Base-by-base conservation (phyloP, 2,113 vertebrate genomes). In the Pelmatolapia mariae region DNA sequence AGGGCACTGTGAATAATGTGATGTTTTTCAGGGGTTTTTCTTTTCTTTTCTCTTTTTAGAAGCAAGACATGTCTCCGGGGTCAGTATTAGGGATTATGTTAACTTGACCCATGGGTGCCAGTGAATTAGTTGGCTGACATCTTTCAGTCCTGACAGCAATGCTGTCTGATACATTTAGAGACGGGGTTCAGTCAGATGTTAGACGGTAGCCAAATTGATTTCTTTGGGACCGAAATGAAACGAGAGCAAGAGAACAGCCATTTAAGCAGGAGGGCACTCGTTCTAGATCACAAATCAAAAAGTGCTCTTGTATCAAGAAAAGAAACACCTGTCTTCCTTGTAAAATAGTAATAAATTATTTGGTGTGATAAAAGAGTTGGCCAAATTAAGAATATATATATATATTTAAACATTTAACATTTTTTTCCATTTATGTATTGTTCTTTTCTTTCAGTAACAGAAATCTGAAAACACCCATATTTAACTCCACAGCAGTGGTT, bases 1-100 rank as follows among this genome's bases (percentile, higher is more conserved):
- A 47, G 43, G 24, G 16, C 15, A 47, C 24, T 78, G 24, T 78
- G 71, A 45, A 50, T 78, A 78, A 78, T 63, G 19, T n/a, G 53
- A 84, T 19, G n/a, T 52, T 16, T 50, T 26, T 18, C 11, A 1
- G 13, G 0, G 10, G 15, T 0, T 8, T 2, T 10, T 19, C 1
- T 5, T 5, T 4, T 12, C 4, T 11, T 11, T 22, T n/a, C n/a
- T n/a, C n/a, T 38, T 79, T 47, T 5, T 18, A 47, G 24, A 76
- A 50, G 11, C 38, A 80, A 82, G 13, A 33, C 54, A 40, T 66
- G n/a, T 22, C 19, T 31, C 38, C 7, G 18, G 63, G 8, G 11
- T 79, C 6, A 10, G 38, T 50, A 56, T 76, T 80, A 6, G 38
- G 18, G 57, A 86, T 71, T 45, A 73, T 71, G 45, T 73, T 54